Percentiles rank a stretch among this genome's conserved stretches.
These are phyloP conservation scores for Hoplostethus atlanticus DNA, from an alignment of 2,797 vertebrate genomes.

Conservation along the genomic window DNA sequence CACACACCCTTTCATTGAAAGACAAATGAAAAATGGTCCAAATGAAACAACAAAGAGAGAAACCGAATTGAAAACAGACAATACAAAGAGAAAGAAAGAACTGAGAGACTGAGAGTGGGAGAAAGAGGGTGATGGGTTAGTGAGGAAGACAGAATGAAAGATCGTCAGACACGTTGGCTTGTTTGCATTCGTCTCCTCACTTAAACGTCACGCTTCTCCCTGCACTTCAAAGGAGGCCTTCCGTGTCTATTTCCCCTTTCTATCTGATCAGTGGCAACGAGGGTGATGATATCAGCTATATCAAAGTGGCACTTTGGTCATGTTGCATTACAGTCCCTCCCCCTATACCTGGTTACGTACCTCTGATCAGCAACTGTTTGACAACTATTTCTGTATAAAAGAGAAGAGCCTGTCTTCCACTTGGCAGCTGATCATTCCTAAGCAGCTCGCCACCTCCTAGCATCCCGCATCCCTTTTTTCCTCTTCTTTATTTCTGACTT, in stretches of 20 bases:
- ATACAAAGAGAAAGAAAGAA: constrained; percentile 22
- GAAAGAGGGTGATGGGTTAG: constrained; percentile 35
- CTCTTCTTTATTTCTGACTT: constrained; percentile 30
- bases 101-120: constrained; percentile 42
- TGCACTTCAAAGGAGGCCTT: constrained; percentile 78
- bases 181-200: constrained; percentile 59
- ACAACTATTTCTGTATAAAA: constrained; percentile 80
- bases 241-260: constrained; percentile 81
- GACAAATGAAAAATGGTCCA: constrained; percentile 27
- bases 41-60: constrained; percentile 29
- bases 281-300: constrained; percentile 74
- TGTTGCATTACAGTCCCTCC: constrained; percentile 79
- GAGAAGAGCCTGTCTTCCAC: constrained; percentile 55
- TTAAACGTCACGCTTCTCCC: constrained; percentile 73
- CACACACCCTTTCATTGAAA: constrained; percentile 10
- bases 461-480: constrained; percentile 51
- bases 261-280: constrained; percentile 83
- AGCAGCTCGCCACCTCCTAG: constrained; percentile 65
- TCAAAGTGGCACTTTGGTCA: constrained; percentile 87
- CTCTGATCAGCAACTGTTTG: constrained; percentile 84
- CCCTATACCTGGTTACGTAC: constrained; percentile 72
- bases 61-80: constrained; percentile 13
- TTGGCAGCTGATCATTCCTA: constrained; percentile 64
- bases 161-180: constrained; percentile 61
- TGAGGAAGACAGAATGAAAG: constrained; percentile 62